A percentile compares a stretch with the other conserved stretches of the same genome.
phyloP scores from a whole-genome alignment of 2,113 vertebrate genomes.

The Hippolais icterina region DNA sequence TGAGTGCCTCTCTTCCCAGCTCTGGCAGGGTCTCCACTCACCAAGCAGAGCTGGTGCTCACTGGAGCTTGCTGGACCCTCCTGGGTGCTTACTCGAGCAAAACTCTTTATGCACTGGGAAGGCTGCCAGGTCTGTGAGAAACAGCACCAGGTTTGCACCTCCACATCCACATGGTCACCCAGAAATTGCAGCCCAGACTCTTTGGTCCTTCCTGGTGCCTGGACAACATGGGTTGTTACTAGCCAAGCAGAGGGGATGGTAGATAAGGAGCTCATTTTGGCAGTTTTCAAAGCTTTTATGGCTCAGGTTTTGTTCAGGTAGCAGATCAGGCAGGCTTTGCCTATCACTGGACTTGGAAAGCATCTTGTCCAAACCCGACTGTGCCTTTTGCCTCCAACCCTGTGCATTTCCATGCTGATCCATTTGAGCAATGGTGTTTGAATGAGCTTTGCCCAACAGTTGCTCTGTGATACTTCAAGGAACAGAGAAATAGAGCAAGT shows the following conservation, averaged over 20 bases:
- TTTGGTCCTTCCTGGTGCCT: background rate
- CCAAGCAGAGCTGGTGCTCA: background rate
- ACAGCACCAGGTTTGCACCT: background rate
- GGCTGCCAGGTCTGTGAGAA: background rate
- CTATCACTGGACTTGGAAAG: background rate
- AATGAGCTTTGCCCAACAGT: background rate
- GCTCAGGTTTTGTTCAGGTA: background rate
- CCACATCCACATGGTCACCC: fast-evolving
- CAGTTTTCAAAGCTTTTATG: background rate
- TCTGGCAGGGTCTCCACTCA: background rate
- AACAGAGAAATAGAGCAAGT: background rate
- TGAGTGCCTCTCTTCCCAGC: background rate
- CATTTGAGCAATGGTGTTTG: background rate
- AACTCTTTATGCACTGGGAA: background rate
- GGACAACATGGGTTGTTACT: background rate
- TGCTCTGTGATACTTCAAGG: background rate
- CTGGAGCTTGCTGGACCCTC: background rate
- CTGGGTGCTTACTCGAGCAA: background rate
- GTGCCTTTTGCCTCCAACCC: background rate
- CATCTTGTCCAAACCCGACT: background rate
- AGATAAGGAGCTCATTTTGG: background rate
- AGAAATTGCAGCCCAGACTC: background rate
- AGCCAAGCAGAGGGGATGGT: background rate
- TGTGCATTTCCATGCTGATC: background rate
- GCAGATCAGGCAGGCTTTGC: background rate